A percentile compares a stretch with the other conserved stretches of the same genome.
These are phyloP conservation scores for Xyliphius kryptos DNA, from an alignment of 2,113 vertebrate genomes.

Conservation along the genomic window DNA sequence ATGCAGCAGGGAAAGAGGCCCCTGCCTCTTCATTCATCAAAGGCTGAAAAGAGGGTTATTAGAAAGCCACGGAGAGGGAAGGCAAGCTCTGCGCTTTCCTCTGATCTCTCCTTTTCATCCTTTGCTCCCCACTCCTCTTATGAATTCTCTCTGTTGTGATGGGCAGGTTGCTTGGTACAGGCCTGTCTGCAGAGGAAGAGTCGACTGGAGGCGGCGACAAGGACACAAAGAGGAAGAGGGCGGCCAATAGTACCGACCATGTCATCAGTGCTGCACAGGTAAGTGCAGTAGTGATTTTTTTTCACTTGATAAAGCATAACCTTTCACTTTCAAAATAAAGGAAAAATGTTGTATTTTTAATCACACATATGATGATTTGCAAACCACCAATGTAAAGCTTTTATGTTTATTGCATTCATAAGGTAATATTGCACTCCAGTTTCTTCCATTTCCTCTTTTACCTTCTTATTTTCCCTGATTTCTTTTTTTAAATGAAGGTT, in stretches of 20 bases:
- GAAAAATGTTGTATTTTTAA: not conserved
- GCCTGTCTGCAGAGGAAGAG: slow-evolving; percentile 64
- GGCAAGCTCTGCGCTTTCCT: slow-evolving; percentile 37
- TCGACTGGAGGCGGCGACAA: slow-evolving; percentile 52
- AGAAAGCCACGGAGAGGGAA: slow-evolving; percentile 45
- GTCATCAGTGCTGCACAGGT: slow-evolving; percentile 34
- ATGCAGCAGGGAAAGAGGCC: slow-evolving; percentile 37
- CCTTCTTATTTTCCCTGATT: not conserved
- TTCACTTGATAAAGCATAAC: too few relatives aligned
- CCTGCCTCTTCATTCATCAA: slow-evolving; percentile 44
- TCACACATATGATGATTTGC: not conserved
- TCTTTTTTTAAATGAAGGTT: slow-evolving; percentile 64
- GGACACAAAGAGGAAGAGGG: slow-evolving; percentile 62
- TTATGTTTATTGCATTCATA: too few relatives aligned
- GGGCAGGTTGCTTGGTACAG: slow-evolving; percentile 65
- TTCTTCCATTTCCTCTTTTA: not conserved
- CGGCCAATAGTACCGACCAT: slow-evolving; percentile 52
- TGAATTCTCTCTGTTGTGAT: slow-evolving; percentile 21
- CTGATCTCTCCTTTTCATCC: slow-evolving; percentile 42
- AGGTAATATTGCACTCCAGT: too few relatives aligned
- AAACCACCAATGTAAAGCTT: not conserved
- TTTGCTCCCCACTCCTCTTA: slow-evolving; percentile 26
- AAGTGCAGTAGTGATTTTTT: slow-evolving; percentile 10
- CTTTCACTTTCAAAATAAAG: not conserved
- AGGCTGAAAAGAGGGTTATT: slow-evolving; percentile 45